Conservation (phyloP, 1,140 invertebrate genomes). For the Helicoverpa zea region DNA sequence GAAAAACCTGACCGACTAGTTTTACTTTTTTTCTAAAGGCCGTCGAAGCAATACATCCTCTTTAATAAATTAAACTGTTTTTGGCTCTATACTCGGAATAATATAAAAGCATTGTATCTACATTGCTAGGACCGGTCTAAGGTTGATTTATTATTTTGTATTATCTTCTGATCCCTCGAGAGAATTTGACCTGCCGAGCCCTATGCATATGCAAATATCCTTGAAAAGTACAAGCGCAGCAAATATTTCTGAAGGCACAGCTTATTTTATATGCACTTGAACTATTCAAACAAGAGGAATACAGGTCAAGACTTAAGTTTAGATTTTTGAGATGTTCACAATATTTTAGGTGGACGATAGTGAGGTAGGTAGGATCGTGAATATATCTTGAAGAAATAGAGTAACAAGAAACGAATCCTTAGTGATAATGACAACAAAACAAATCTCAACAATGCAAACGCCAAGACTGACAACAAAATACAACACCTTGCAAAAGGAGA, state of each 20-base stretch:
- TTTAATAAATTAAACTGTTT: not conserved
- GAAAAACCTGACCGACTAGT: not conserved
- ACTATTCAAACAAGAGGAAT: too few species aligned
- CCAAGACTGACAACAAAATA: not conserved
- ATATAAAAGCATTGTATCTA: not conserved
- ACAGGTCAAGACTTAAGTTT: too few species aligned
- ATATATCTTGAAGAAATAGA: too few species aligned
- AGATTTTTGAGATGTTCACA: too few species aligned
- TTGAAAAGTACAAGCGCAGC: not conserved
- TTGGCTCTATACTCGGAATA: not conserved
- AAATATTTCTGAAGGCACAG: conserved; percentile 9
- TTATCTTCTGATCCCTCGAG: conserved; percentile 4
- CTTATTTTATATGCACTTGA: not conserved
- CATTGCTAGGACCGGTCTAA: not conserved
- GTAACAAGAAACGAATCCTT: too few species aligned
- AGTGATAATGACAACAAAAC: too few species aligned
- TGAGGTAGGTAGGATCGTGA: too few species aligned
- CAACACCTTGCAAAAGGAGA: not conserved
- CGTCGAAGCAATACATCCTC: not conserved
- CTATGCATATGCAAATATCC: conserved; percentile 28
- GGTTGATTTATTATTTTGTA: not conserved
- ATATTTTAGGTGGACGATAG: too few species aligned
- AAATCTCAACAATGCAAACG: too few species aligned
- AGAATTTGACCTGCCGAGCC: conserved; percentile 1
- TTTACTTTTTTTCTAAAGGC: not conserved